Percentiles rank a stretch among this genome's conserved stretches.
Conservation (phyloP, 2,797 vertebrate genomes). For the Catostomus latipinnis region DNA sequence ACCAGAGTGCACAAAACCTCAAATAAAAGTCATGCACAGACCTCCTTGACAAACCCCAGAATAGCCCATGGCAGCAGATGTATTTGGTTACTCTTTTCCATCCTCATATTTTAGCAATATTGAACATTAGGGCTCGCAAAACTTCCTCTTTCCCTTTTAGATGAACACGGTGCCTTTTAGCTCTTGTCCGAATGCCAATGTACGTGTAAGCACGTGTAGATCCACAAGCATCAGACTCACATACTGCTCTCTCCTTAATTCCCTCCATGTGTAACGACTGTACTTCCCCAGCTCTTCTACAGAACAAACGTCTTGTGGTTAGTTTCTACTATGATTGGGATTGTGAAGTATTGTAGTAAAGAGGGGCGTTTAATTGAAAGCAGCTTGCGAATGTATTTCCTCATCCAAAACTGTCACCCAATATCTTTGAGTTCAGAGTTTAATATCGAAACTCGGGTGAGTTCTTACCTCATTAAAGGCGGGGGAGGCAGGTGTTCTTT, state of each 20-base stretch:
- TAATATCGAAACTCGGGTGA: constrained; percentile 2
- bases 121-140: constrained; percentile 25
- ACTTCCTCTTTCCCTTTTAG: constrained; percentile 22
- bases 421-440: constrained; percentile 40
- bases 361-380: constrained; percentile 37
- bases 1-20: constrained; percentile 6
- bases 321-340: constrained; percentile 11
- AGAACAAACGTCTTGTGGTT: constrained; percentile 19
- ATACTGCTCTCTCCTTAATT: constrained; percentile 31
- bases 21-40: constrained; percentile 3
- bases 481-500: constrained; percentile 46
- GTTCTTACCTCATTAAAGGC: constrained; percentile 18
- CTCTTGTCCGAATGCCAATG: constrained; percentile 42
- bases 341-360: constrained; percentile 15
- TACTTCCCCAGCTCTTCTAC: not conserved
- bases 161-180: constrained; percentile 26
- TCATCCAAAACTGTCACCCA: constrained; percentile 34
- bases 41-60: constrained; percentile 3
- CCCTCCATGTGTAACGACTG: constrained; percentile 39
- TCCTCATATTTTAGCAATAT: constrained; percentile 30
- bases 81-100: constrained; percentile 37
- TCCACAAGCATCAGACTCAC: constrained; percentile 38
- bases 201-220: constrained; percentile 29
- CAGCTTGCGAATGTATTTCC: constrained; percentile 32
- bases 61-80: constrained; percentile 38